Base-by-base conservation (phyloP, 2,888 invertebrate species). In the Stomorhina lunata region DNA sequence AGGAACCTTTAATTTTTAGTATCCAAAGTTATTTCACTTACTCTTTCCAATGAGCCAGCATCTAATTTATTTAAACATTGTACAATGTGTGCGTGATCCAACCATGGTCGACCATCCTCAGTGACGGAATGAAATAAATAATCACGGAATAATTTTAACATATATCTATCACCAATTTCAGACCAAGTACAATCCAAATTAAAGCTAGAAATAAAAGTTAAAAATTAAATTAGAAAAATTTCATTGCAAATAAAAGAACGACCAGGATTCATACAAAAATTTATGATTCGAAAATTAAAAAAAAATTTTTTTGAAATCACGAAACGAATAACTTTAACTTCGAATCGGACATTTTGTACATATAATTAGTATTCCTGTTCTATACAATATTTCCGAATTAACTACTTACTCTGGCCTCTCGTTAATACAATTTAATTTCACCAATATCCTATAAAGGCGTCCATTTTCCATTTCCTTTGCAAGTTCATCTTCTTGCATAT, bases 91-190 rank as follows among this genome's bases (percentile, higher is more conserved):
- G 98, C 96, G 93, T 98, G 95, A 92, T 99, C 99, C 81, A 99
- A 91, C 97, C 98, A 99, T 0, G 99, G 98, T 84, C 95, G 93
- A 6, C 98, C 98, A 88, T 98, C 98, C 82, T 95, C 95, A 15
- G 95, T 95, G 84, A 98, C 97, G 91, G 98, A 96, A 92, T 99
- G 99, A 92, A 99, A 99, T 88, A 99, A 93, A 91, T 97, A 98
- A 92, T 99, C 99, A 83, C 99, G 94, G 93, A 99, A 99, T 90
- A 99, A 92, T 92, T 99, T 99, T 92, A 99, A 92, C 96, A 99
- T 96, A 92, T 99, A 99, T 69, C 99, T 94, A 92, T 99, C 98
- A 20, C 99, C 99, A 22, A 99, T 99, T 92, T 99, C 99, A 37
- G 98, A 95, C 99, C 99, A 99, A 12, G 96, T 94, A 10, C 95